phyloP scores from a whole-genome alignment of 2,113 vertebrate genomes.

The Daphoenositta chrysoptera region DNA sequence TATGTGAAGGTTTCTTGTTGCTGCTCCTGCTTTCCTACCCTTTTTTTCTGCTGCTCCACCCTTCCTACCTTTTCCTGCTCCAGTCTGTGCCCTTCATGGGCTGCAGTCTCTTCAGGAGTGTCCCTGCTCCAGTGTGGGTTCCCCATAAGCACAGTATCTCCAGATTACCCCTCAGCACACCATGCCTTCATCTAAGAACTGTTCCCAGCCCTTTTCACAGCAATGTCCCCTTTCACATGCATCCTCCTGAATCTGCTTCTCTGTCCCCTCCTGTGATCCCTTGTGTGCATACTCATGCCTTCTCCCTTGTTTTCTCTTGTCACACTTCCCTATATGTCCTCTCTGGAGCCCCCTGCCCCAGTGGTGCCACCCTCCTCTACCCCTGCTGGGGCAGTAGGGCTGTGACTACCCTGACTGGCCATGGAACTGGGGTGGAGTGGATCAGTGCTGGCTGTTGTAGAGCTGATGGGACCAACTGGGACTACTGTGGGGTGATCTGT shows the following conservation, averaged over 20 bases:
- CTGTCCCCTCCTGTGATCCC: not conserved
- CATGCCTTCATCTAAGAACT: not conserved
- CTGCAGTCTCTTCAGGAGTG: not conserved
- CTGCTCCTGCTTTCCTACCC: not conserved
- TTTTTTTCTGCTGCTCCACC: not conserved
- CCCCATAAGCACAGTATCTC: not conserved
- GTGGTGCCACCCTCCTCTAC: not conserved
- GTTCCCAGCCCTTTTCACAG: not conserved
- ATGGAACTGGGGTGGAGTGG: not conserved
- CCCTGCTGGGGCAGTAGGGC: not conserved
- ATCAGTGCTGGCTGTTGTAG: not conserved
- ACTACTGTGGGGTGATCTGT: not conserved
- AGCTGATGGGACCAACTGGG: fast-evolving
- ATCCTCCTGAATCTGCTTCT: not conserved
- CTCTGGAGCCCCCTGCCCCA: not conserved
- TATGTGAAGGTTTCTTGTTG: not conserved
- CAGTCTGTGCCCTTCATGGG: not conserved
- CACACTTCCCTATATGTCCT: not conserved
- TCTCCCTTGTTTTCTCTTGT: not conserved
- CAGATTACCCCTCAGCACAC: not conserved
- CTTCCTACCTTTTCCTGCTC: not conserved
- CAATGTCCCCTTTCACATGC: not conserved
- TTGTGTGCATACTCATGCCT: fast-evolving
- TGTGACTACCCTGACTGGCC: not conserved
- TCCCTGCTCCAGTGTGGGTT: not conserved